Conservation (phyloP, 2,797 vertebrate genomes). For the Potorous gilbertii region DNA sequence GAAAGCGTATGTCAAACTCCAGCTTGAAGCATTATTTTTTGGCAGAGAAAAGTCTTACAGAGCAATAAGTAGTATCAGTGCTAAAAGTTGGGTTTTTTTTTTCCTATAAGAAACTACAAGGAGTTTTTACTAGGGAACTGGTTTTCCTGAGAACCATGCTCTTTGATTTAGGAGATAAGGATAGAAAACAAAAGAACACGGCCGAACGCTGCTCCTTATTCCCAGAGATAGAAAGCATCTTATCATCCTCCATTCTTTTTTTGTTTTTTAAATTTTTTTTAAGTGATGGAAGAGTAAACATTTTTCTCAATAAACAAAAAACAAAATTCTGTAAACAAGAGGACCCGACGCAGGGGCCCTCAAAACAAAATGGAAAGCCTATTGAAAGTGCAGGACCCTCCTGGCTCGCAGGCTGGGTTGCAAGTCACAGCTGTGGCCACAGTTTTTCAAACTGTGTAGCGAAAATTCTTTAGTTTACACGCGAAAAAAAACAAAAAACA, state of each 20-base stretch:
- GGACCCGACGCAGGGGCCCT: slow-evolving; percentile 91
- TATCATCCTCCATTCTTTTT: slow-evolving; percentile 86
- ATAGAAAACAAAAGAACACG: slow-evolving; percentile 94
- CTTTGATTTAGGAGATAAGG: slow-evolving; percentile 97
- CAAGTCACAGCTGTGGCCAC: slow-evolving; percentile 99
- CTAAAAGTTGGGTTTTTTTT: slow-evolving; percentile 96
- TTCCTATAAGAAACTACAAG: slow-evolving; percentile 94
- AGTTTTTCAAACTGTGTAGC: slow-evolving; percentile 98
- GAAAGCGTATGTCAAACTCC: slow-evolving; percentile 95
- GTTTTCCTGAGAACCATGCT: slow-evolving; percentile 99
- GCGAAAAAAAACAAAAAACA: slow-evolving; percentile 76
- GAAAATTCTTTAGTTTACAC: slow-evolving; percentile 98
- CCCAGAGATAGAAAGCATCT: slow-evolving; percentile 99
- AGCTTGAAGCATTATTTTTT: slow-evolving; percentile 97
- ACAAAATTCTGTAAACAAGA: slow-evolving; percentile 99
- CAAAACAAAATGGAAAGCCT: slow-evolving; percentile 98
- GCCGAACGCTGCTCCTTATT: slow-evolving; percentile 98
- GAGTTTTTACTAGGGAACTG: slow-evolving; percentile 93
- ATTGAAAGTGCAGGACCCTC: slow-evolving; percentile 98
- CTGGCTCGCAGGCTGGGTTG: slow-evolving; percentile 90
- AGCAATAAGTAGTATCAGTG: slow-evolving; percentile 97
- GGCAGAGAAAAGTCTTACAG: slow-evolving; percentile 97
- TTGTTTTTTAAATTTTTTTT: slow-evolving; percentile 88
- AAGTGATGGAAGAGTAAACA: slow-evolving; percentile 99
- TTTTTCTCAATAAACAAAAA: slow-evolving; percentile 89